A percentile compares a stretch with the other conserved stretches of the same genome.
Evolutionary conservation across 2,888 invertebrate species (phyloP).

Genomic region (Polia nebulosa): DNA sequence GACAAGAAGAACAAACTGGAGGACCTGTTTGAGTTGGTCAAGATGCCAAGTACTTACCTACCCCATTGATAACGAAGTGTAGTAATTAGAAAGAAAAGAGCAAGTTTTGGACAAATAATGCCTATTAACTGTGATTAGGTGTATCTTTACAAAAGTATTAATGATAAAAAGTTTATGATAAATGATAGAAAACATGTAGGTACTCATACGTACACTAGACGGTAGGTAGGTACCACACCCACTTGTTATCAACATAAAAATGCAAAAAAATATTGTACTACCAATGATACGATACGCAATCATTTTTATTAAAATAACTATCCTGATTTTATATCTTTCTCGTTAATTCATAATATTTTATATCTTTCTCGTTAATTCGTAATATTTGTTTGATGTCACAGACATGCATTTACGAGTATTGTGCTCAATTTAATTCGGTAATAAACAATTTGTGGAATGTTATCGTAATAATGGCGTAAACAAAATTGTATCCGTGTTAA

Average conservation of each 20-base stretch:
- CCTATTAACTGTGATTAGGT: background rate
- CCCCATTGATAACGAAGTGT: background rate
- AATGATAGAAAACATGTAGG: background rate
- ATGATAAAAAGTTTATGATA: conserved; percentile 3
- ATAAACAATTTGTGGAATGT: background rate
- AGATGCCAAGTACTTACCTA: background rate
- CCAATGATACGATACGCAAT: conserved; percentile 20
- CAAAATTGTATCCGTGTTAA: background rate
- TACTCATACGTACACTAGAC: background rate
- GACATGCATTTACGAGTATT: background rate
- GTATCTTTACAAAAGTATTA: background rate
- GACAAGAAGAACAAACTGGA: no score
- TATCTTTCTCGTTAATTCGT: conserved; percentile 10
- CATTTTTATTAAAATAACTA: background rate
- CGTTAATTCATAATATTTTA: background rate
- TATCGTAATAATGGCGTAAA: conserved; percentile 26
- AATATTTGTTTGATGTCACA: conserved; percentile 1
- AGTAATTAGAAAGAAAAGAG: background rate
- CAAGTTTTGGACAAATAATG: background rate
- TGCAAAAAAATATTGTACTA: conserved; percentile 16
- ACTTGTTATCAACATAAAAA: conserved; percentile 15
- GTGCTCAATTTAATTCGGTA: background rate
- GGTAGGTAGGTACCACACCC: conserved; percentile 30
- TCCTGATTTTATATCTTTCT: conserved; percentile 12
- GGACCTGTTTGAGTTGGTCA: background rate